phyloP scores from a whole-genome alignment of 2,113 vertebrate species.

The Pantherophis guttatus region DNA sequence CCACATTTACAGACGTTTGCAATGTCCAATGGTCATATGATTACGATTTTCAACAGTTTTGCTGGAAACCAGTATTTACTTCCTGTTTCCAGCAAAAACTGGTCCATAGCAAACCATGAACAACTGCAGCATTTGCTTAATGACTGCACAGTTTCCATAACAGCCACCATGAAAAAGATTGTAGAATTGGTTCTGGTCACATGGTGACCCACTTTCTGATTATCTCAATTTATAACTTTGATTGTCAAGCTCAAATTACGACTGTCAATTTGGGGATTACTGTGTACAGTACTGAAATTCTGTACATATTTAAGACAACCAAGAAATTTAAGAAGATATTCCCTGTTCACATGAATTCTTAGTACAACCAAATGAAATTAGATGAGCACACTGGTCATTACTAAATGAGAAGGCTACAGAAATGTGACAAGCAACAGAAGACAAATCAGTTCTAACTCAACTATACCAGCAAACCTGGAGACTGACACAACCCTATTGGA shows the following conservation, averaged over 20 bases:
- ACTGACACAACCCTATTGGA: not conserved
- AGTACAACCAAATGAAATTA: not conserved
- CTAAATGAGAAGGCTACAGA: not conserved
- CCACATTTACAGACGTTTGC: not conserved
- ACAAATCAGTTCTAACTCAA: not conserved
- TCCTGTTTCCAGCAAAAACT: not conserved
- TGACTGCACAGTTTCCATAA: not conserved
- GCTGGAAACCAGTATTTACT: not conserved
- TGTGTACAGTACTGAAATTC: not conserved
- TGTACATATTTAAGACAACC: not conserved
- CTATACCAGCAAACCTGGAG: not conserved
- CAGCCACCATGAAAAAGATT: not conserved
- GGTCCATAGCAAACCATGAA: not conserved
- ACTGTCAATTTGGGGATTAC: not conserved
- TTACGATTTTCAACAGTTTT: not conserved
- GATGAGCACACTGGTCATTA: not conserved
- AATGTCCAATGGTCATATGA: not conserved
- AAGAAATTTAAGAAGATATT: not conserved
- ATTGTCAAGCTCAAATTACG: not conserved
- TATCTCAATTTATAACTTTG: not conserved
- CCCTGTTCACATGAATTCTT: not conserved
- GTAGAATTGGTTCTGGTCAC: not conserved
- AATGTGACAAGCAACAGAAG: not conserved
- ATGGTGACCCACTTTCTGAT: not conserved
- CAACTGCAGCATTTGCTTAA: not conserved